Conservation (phyloP, 1,140 invertebrate species). For the Metaphire vulgaris region DNA sequence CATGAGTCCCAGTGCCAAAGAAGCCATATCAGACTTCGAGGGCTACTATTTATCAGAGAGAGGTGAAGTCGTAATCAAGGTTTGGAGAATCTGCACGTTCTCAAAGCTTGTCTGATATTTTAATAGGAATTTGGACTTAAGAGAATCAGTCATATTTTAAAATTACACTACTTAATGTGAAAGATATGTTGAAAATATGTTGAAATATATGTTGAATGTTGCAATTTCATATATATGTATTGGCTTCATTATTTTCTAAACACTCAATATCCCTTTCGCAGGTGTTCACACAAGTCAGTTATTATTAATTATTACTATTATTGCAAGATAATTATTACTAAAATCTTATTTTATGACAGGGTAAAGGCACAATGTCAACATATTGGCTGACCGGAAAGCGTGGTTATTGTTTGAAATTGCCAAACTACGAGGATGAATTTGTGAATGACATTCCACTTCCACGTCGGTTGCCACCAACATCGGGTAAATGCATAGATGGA, state of each 20-base stretch:
- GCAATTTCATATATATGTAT: neutral
- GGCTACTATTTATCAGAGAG: slow-evolving; percentile 70
- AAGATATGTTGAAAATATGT: neutral
- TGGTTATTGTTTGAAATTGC: slow-evolving; percentile 74
- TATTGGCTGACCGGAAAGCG: slow-evolving; percentile 78
- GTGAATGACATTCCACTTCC: neutral
- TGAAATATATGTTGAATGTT: neutral
- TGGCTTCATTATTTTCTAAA: neutral
- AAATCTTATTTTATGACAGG: slow-evolving; percentile 39
- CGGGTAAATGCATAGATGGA: neutral
- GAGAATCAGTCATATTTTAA: neutral
- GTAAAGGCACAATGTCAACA: slow-evolving; percentile 76
- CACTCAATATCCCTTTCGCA: neutral
- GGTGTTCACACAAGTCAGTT: neutral
- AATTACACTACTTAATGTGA: neutral
- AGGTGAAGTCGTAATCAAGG: slow-evolving; percentile 69
- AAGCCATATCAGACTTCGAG: slow-evolving; percentile 64
- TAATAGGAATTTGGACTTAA: neutral
- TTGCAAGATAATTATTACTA: neutral
- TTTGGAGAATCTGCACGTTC: slow-evolving; percentile 11
- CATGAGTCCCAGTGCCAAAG: slow-evolving; percentile 56
- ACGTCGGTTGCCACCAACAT: neutral
- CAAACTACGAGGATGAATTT: slow-evolving; percentile 47
- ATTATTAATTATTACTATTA: neutral
- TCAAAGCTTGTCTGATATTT: neutral